Evolutionary conservation across 2,888 invertebrate species (phyloP), one percentile per base, ranked within the genome.

Genomic region (Silvanus unidentatus): DNA sequence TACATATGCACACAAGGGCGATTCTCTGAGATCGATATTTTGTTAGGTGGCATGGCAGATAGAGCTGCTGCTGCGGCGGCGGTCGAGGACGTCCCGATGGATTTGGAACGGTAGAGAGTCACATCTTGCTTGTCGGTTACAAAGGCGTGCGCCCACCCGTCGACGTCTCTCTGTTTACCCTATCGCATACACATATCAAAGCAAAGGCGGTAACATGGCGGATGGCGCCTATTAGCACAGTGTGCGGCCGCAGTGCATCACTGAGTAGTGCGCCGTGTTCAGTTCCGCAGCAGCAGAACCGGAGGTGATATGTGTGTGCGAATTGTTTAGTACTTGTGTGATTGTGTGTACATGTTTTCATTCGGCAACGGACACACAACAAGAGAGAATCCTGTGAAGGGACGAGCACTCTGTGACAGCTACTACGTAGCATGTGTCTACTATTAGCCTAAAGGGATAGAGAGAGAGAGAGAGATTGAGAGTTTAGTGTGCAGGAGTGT

Each of bases 181-280:
- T 58, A 58, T 61, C 59, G 57, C 54, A 55, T 57, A 49, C 52
- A 58, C 55, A 62, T 56, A 57, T 56, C 59, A 56, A 56, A 57
- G 54, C 50, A 50, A 15, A 52, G 53, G 54, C 53, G 58, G 62
- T 59, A 65, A 63, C 60, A 64, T 63, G 64, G 64, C 65, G 64
- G 63, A 62, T 60, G 62, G 62, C 60, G 63, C 62, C 61, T 59
- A 64, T 63, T 63, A 63, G 61, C 60, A 53, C 55, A 58, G 57
- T 48, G 55, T 50, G 54, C 55, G 57, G 59, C 54, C 57, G 57
- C 59, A 60, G 58, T 62, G 62, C 63, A 62, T 62, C 59, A 53
- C 47, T 49, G 55, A 58, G 27, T 45, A 57, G 57, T 54, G 52
- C 56, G 58, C 58, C 53, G 58, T 41, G 43, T 57, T 60, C 59